phyloP scores from a whole-genome alignment of 1,140 invertebrate species.

The Argopecten irradians region DNA sequence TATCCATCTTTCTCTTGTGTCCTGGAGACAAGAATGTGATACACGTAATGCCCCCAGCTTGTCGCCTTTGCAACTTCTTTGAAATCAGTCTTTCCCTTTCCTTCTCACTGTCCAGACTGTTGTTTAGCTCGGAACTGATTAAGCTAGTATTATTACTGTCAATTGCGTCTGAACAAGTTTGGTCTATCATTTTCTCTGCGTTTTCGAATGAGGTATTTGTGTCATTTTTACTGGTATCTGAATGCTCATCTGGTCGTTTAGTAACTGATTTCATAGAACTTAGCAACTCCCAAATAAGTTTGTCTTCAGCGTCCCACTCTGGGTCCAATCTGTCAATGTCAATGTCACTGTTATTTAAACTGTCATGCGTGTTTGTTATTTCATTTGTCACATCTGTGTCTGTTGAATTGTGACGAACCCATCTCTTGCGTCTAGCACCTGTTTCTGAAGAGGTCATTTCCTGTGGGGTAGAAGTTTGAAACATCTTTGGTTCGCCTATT shows the following conservation, averaged over 20 bases:
- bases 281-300: not conserved
- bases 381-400: not conserved
- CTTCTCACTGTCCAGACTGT: not conserved
- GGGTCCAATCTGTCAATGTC: not conserved
- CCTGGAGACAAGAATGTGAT: not conserved
- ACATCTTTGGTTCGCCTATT: not conserved
- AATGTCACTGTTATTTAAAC: not conserved
- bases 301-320: not conserved
- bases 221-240: not conserved
- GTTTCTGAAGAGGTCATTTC: not conserved
- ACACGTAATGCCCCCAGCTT: not conserved
- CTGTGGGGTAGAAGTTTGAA: not conserved
- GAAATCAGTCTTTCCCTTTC: not conserved
- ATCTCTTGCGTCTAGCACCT: not conserved
- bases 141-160: not conserved
- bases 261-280: slow-evolving; percentile 1
- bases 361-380: not conserved
- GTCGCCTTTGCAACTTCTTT: not conserved
- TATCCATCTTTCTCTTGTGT: not conserved
- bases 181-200: not conserved
- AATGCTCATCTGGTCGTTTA: not conserved
- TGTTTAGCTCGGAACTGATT: not conserved
- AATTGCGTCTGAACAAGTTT: not conserved
- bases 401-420: not conserved
- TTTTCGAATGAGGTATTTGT: too few species aligned